These are phyloP conservation scores for Agrochola lychnidis DNA, from an alignment of 2,888 invertebrate genomes.

Conservation along the genomic window DNA sequence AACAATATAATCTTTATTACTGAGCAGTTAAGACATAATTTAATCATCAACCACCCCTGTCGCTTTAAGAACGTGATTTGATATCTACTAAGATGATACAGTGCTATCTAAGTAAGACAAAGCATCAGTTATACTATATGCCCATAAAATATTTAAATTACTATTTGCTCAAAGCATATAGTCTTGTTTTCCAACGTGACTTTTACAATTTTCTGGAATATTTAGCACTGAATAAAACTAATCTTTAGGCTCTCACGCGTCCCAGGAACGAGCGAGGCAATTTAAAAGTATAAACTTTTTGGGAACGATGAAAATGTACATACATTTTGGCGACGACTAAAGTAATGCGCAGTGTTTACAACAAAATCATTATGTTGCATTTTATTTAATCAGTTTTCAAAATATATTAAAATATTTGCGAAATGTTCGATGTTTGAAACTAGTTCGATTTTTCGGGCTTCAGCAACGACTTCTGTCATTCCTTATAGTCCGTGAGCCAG, in stretches of 20 bases:
- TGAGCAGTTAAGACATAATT: conserved; percentile 28
- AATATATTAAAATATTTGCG: too few relatives aligned
- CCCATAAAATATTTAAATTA: conserved; percentile 30
- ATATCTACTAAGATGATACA: conserved; percentile 28
- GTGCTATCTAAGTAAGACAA: conserved; percentile 28
- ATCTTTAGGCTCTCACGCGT: not conserved
- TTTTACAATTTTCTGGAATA: conserved; percentile 37
- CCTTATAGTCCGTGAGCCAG: too few relatives aligned
- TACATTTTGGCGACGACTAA: not conserved
- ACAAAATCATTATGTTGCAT: not conserved
- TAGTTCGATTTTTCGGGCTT: not conserved
- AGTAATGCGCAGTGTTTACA: not conserved
- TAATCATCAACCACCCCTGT: conserved; percentile 22
- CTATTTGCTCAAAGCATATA: conserved; percentile 41
- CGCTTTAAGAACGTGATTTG: conserved; percentile 48
- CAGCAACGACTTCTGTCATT: not conserved
- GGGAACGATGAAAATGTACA: not conserved
- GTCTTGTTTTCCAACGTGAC: conserved; percentile 43
- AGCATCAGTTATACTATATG: conserved; percentile 33
- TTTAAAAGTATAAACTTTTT: conserved; percentile 26
- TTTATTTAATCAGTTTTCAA: not conserved
- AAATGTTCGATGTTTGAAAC: too few relatives aligned
- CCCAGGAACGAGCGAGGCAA: not conserved
- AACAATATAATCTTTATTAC: conserved; percentile 36
- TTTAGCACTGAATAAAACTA: conserved; percentile 1